Evolutionary conservation across 2,797 vertebrate genomes (phyloP).

Genomic region (Pseudomugil tenellus): DNA sequence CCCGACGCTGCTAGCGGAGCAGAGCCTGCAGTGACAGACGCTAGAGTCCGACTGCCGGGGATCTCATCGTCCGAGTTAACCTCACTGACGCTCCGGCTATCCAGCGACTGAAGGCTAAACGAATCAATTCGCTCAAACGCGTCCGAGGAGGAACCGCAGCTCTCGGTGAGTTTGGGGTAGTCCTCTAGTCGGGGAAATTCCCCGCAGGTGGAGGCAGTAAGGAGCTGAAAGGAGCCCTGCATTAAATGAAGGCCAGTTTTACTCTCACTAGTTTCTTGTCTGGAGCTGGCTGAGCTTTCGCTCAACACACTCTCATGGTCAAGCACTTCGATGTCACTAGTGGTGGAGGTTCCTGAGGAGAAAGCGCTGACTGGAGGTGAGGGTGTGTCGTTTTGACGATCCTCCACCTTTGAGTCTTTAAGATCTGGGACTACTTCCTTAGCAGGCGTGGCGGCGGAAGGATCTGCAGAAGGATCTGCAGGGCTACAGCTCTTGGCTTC

Average conservation of each 20-base stretch:
- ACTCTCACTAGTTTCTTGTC: slow-evolving; percentile 91
- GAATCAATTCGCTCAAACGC: slow-evolving; percentile 99
- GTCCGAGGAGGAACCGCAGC: slow-evolving; percentile 94
- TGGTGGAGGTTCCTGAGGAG: slow-evolving; percentile 97
- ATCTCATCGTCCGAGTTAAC: slow-evolving; percentile 97
- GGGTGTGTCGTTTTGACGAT: slow-evolving; percentile 95
- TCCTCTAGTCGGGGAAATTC: slow-evolving; percentile 93
- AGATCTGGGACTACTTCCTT: slow-evolving; percentile 86
- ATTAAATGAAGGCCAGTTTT: slow-evolving; percentile 93
- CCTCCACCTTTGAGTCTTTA: slow-evolving; percentile 92
- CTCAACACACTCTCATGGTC: slow-evolving; percentile 98
- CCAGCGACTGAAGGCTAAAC: slow-evolving; percentile 95
- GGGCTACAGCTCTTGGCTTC: slow-evolving; percentile 53
- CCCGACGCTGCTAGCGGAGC: slow-evolving; percentile 62
- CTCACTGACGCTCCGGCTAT: slow-evolving; percentile 97
- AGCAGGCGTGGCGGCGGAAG: slow-evolving; percentile 66
- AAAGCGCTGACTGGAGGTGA: slow-evolving; percentile 96
- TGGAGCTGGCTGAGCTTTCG: slow-evolving; percentile 97
- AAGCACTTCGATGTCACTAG: slow-evolving; percentile 97
- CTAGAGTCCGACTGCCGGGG: slow-evolving; percentile 87
- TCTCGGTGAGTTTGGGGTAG: slow-evolving; percentile 95
- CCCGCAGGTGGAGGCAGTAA: slow-evolving; percentile 91
- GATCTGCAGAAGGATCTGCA: slow-evolving; percentile 70
- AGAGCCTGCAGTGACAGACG: slow-evolving; percentile 81
- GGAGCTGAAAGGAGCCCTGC: slow-evolving; percentile 97